Base-by-base conservation (phyloP, 2,888 invertebrate genomes). In the Dryobota labecula region DNA sequence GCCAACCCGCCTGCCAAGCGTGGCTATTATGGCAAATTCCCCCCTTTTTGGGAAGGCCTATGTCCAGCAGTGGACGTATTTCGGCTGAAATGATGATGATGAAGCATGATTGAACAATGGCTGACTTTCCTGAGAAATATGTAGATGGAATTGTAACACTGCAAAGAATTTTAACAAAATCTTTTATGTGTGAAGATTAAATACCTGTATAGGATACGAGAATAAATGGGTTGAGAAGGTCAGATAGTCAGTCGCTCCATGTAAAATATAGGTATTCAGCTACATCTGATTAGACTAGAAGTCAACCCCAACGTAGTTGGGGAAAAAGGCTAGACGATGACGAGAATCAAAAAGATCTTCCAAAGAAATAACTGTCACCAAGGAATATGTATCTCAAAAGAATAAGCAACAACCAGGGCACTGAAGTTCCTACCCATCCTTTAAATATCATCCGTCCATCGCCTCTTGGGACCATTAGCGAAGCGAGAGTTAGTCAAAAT, bases 391-490 rank as follows among this genome's bases (percentile, higher is more conserved):
- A 47, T 47, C n/a, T 38, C 1, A 6, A 61, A 41, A 18, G 18
- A 2, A n/a, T n/a, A 30, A 41, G 24, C 3, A 15, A 53, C 4
- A 3, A 33, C 13, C 33, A 15, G 4, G 15, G 13, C 5, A 20
- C 49, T 49, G 5, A 18, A 36, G 2, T 33, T 18, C 20, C n/a
- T n/a, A 47, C 3, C 11, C 20, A 33, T 41, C 18, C 18, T 41
- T 20, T 36, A n/a, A 51, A 27, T 41, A 71, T 43, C 36, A 24
- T 20, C 20, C 9, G 18, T 43, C 4, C 36, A 24, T 7, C 6
- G 27, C 36, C 75, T 36, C 49, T 13, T 1, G 70, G 63, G 30
- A 27, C 24, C 76, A 65, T 66, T 65, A 72, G 66, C 3, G 53
- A 65, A 45, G 54, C 75, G 45, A 75, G 53, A 30, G 24, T 53